Evolutionary conservation across 2,888 invertebrate genomes (phyloP).

Genomic region (Eugnorisma glareosa): DNA sequence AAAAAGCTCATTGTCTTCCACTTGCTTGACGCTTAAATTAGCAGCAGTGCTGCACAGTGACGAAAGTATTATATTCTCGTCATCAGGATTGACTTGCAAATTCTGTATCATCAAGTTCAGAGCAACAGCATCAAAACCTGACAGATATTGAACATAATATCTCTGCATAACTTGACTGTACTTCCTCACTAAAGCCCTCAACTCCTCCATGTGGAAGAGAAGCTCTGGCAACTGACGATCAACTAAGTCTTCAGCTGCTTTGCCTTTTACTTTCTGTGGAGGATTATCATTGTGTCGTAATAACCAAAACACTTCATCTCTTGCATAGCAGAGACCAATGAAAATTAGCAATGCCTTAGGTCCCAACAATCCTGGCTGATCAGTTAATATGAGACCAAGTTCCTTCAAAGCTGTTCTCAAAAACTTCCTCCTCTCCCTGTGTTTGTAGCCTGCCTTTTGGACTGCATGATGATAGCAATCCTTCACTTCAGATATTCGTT

Average conservation of each 20-base stretch:
- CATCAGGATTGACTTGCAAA: constrained; percentile 96
- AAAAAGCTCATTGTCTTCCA: constrained; percentile 98
- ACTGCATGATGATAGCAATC: constrained; percentile 97
- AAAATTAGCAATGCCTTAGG: constrained; percentile 99
- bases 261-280: constrained; percentile 96
- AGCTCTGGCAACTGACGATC: constrained; percentile 99
- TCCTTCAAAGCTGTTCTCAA: constrained; percentile 98
- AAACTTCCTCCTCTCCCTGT: constrained; percentile 98
- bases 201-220: constrained; percentile 99
- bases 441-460: constrained; percentile 97
- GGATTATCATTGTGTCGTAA: constrained; percentile 99
- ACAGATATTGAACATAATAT: constrained; percentile 99
- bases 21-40: constrained; percentile 97
- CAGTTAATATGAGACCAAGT: constrained; percentile 97
- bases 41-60: constrained; percentile 97
- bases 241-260: constrained; percentile 97
- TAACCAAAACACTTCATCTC: constrained; percentile 99
- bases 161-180: constrained; percentile 99
- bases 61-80: constrained; percentile 98
- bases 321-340: constrained; percentile 98
- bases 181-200: constrained; percentile 97
- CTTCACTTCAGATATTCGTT: constrained; percentile 98
- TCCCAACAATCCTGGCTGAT: constrained; percentile 99
- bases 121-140: constrained; percentile 98
- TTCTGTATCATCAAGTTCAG: constrained; percentile 96